These are phyloP conservation scores for Cepaea hortensis DNA, from an alignment of 2,888 invertebrate species.

Conservation along the genomic window DNA sequence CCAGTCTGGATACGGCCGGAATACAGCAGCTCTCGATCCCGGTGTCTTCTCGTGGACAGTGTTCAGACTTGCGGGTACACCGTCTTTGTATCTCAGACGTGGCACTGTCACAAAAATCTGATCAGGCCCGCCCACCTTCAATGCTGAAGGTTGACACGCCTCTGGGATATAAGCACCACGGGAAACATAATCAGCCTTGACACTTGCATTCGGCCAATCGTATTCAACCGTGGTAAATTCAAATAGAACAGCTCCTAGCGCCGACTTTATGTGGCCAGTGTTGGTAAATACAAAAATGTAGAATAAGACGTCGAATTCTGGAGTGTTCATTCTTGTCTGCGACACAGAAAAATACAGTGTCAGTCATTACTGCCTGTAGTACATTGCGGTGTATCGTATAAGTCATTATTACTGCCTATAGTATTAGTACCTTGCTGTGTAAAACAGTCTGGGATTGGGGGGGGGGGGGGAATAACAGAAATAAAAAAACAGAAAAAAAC, in stretches of 20 bases:
- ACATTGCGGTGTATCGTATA: no score
- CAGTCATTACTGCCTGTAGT: no score
- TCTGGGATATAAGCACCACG: constrained; percentile 28
- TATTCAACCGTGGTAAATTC: constrained; percentile 61
- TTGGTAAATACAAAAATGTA: background rate
- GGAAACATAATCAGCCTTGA: background rate
- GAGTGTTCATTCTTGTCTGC: background rate
- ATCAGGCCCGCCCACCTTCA: background rate
- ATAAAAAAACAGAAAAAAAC: no score
- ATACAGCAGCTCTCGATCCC: constrained; percentile 27
- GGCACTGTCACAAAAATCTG: constrained; percentile 36
- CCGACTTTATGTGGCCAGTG: background rate
- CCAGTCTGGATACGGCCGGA: constrained; percentile 64
- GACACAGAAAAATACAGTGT: background rate
- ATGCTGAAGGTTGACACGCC: constrained; percentile 14
- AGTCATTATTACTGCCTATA: no score
- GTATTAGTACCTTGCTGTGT: no score
- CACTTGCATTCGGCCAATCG: constrained; percentile 29
- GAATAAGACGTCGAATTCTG: background rate
- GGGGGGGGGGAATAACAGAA: no score
- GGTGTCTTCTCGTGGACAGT: constrained; percentile 39
- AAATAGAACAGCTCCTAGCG: constrained; percentile 49
- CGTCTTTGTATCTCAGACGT: constrained; percentile 18
- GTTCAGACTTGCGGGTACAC: constrained; percentile 38
- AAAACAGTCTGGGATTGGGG: no score